These are phyloP conservation scores for Morbakka virulenta DNA, from an alignment of 30 jellyfish, hydroid and myxozoan genomes.

Conservation along the genomic window DNA sequence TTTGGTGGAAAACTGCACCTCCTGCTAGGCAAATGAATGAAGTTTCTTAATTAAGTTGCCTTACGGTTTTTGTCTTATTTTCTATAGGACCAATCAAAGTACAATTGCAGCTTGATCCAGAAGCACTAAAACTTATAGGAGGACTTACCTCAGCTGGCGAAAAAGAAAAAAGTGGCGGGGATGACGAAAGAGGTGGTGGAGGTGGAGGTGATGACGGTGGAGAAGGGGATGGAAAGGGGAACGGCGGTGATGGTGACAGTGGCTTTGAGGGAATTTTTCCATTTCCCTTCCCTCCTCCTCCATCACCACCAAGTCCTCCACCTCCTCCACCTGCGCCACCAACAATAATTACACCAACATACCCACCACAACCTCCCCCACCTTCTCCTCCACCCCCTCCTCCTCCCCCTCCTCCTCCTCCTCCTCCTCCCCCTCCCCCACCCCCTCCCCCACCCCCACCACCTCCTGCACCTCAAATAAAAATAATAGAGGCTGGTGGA, in stretches of 20 bases:
- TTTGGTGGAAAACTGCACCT: too few relatives aligned
- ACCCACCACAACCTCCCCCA: too few relatives aligned
- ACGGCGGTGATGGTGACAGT: conserved; percentile 54
- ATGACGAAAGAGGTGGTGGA: conserved; percentile 7
- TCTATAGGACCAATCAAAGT: conserved; percentile 94
- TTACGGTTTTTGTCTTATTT: too few relatives aligned
- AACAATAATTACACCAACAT: too few relatives aligned
- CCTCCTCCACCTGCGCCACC: too few relatives aligned
- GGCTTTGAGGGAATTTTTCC: too few relatives aligned
- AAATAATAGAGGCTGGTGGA: conserved; percentile 1
- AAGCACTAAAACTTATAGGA: conserved; percentile 82
- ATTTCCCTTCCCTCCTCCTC: conserved; percentile 64
- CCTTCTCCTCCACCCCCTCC: conserved; percentile 77
- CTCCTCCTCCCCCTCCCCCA: too few relatives aligned
- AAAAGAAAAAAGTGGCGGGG: conserved; percentile 91
- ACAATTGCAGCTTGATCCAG: conserved; percentile 76
- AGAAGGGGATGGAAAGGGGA: conserved; percentile 47
- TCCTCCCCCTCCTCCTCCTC: too few relatives aligned
- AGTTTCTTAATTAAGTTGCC: too few relatives aligned
- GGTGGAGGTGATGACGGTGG: conserved; percentile 73
- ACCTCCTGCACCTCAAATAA: background rate
- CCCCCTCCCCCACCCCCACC: too few relatives aligned
- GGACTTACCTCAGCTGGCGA: too few relatives aligned
- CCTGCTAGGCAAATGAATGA: too few relatives aligned
- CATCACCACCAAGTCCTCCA: conserved; percentile 71